Percentiles rank a stretch among this genome's conserved stretches.
Evolutionary conservation across 2,797 vertebrate genomes (phyloP).

Genomic region (Sciaenops ocellatus): DNA sequence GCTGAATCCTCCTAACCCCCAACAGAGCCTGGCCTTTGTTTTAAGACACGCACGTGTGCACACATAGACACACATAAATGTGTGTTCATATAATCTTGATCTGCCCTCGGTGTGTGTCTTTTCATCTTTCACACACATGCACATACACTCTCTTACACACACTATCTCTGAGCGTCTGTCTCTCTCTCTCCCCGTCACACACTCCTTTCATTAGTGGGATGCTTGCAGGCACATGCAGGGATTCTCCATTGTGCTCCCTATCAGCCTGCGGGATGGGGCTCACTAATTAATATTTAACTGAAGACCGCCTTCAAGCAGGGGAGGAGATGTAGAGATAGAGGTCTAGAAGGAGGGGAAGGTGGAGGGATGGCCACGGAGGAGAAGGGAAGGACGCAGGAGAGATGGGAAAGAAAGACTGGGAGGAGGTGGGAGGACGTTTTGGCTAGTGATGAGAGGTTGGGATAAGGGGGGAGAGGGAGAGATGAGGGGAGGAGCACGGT

Average conservation of each 20-base stretch:
- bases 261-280: conserved; percentile 79
- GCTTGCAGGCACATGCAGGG: conserved; percentile 76
- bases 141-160: conserved; percentile 11
- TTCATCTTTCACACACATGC: conserved; percentile 42
- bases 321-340: conserved; percentile 70
- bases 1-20: conserved; percentile 53
- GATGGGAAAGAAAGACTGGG: conserved; percentile 51
- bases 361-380: conserved; percentile 37
- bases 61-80: conserved; percentile 54
- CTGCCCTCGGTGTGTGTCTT: conserved; percentile 50
- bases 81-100: conserved; percentile 64
- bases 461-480: conserved; percentile 48
- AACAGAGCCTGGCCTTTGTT: conserved; percentile 61
- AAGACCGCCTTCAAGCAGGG: conserved; percentile 72
- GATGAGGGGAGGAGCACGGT: conserved; percentile 43
- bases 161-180: not conserved
- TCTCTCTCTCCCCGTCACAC: conserved; percentile 9
- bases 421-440: conserved; percentile 37
- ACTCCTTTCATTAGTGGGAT: conserved; percentile 75
- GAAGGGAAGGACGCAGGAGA: conserved; percentile 45
- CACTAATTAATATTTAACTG: conserved; percentile 88
- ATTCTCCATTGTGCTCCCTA: conserved; percentile 81
- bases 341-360: conserved; percentile 34
- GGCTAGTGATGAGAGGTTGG: conserved; percentile 55
- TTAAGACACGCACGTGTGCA: conserved; percentile 51